phyloP scores from a whole-genome alignment of 2,888 invertebrate species.

The Drosophila paranaensis region DNA sequence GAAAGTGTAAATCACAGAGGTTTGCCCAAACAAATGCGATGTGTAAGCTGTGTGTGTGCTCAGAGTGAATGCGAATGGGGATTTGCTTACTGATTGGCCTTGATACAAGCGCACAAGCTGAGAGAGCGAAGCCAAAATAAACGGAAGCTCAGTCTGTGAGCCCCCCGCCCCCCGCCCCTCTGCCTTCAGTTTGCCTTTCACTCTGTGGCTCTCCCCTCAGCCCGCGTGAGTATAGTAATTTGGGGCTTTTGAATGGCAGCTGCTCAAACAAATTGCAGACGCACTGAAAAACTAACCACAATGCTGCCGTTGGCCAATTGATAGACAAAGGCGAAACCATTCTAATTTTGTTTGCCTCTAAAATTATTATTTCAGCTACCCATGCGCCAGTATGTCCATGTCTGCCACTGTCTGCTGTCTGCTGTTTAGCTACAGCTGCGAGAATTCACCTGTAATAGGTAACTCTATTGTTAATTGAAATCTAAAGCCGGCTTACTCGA shows the following conservation, averaged over 20 bases:
- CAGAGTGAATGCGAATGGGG: conserved; percentile 36
- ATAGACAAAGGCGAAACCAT: conserved; percentile 20
- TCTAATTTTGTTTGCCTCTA: conserved; percentile 22
- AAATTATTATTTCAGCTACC: conserved; percentile 8
- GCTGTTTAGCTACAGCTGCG: background rate
- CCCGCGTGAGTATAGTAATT: conserved; percentile 4
- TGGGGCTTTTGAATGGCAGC: conserved; percentile 33
- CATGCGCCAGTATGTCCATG: background rate
- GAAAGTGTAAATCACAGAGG: conserved; percentile 60
- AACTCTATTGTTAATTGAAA: background rate
- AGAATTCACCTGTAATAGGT: background rate
- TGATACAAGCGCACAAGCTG: conserved; percentile 24
- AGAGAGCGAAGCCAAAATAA: conserved; percentile 21
- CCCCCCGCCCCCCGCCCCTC: too few species aligned
- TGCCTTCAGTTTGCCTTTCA: too few species aligned
- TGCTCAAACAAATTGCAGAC: conserved; percentile 34
- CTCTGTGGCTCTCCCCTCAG: too few species aligned
- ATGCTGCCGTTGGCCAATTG: conserved; percentile 28
- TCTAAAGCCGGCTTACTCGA: background rate
- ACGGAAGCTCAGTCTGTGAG: background rate
- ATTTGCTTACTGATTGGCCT: conserved; percentile 61
- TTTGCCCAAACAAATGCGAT: conserved; percentile 42
- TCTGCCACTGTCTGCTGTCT: background rate
- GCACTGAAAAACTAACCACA: conserved; percentile 24
- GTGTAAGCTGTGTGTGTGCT: conserved; percentile 36